Conservation (phyloP, 2,113 vertebrate species). For the Gallinago paraguaiae region DNA sequence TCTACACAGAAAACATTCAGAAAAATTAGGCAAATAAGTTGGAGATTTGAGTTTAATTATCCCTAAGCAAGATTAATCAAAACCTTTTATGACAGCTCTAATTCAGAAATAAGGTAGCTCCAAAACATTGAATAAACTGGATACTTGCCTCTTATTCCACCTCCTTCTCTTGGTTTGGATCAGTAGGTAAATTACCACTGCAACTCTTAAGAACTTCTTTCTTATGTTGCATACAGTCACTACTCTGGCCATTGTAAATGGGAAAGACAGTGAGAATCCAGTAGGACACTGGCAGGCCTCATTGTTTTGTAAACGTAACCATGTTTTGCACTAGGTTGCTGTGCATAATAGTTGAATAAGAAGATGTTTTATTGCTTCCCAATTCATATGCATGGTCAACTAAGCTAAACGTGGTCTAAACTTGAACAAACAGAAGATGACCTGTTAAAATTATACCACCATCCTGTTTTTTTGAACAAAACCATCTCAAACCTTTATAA, state of each 20-base stretch:
- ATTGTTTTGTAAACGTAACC: neutral
- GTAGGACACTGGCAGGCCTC: fast-evolving
- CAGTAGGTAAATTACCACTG: neutral
- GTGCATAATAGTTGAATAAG: neutral
- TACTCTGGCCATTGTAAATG: neutral
- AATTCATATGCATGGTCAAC: neutral
- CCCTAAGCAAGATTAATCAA: constrained; percentile 3
- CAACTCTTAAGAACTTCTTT: neutral
- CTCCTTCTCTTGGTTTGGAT: neutral
- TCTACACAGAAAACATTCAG: constrained; percentile 20
- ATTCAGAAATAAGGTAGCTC: neutral
- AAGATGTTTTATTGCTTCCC: neutral
- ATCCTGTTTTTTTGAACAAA: neutral
- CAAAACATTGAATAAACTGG: neutral
- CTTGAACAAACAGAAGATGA: neutral
- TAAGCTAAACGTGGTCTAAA: neutral
- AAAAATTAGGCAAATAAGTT: constrained; percentile 31
- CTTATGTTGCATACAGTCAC: neutral
- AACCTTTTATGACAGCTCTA: neutral
- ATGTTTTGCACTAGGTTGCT: neutral
- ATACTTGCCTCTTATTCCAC: neutral
- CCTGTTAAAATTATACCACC: neutral
- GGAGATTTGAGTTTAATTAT: constrained; percentile 24
- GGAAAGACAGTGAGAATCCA: neutral
- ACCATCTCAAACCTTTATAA: neutral